Evolutionary conservation across 2,888 invertebrate genomes (phyloP), one percentile per base, ranked within the genome.

Genomic region (Trissolcus brochymenae): DNA sequence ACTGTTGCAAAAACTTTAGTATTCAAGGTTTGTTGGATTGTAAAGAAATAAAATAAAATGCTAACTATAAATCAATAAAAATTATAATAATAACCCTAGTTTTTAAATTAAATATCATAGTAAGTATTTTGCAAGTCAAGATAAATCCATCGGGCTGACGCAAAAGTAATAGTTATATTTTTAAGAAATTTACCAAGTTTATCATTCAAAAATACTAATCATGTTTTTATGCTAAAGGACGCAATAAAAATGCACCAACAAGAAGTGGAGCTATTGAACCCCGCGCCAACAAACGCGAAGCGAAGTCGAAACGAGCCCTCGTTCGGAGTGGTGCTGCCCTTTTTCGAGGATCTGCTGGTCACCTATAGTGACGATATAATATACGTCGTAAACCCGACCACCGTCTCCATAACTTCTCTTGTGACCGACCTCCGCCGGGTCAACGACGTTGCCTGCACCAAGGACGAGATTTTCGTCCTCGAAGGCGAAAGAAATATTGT

Each of bases 1-100:
- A 92, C 92, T 78, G 97, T 98, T n/a, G 91, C 92, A 65, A 94
- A 95, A 89, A 97, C 97, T 0, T 90, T 96, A 54, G 91, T 97
- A 21, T 96, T 96, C 87, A 95, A 95, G 91, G 96, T 93, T 65
- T 21, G 60, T 60, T 16, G 46, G n/a, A 41, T 41, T 13, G n/a
- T n/a, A n/a, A n/a, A n/a, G n/a, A n/a, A n/a, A 14, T 49, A 49
- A 49, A 7, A 49, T 14, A n/a, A n/a, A n/a, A n/a, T n/a, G n/a
- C n/a, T n/a, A n/a, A n/a, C n/a, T n/a, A n/a, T n/a, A n/a, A n/a
- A n/a, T n/a, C 14, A 49, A 49, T 49, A 49, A 49, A 6, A 49
- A 49, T 49, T 13, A 41, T 41, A 41, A 41, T 2, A 41, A 41
- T 41, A 41, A 41, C 13, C 13, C 41, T 2, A 41, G 13, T 19